Conservation (phyloP, 2,888 invertebrate genomes). For the Epinotia nisella region DNA sequence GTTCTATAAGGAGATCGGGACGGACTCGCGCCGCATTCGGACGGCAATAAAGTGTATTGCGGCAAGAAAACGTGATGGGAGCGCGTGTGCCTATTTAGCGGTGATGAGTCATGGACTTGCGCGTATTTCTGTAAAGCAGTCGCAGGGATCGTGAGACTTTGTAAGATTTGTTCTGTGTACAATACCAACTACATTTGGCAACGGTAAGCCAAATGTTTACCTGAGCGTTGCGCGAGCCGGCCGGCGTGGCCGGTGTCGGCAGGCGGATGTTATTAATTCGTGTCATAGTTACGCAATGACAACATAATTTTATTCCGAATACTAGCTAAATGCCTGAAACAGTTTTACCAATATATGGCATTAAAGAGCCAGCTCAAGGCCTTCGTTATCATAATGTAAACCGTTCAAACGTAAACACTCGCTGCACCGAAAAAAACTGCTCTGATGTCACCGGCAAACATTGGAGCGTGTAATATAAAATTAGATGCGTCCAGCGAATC, state of each 20-base stretch:
- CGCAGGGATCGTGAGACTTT: constrained; percentile 47
- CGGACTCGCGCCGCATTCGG: constrained; percentile 54
- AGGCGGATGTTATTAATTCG: constrained; percentile 48
- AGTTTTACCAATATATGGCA: constrained; percentile 27
- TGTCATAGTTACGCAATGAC: constrained; percentile 54
- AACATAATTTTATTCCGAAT: constrained; percentile 32
- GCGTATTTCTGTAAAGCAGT: constrained; percentile 58
- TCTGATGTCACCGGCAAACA: constrained; percentile 83
- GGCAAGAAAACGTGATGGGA: constrained; percentile 58
- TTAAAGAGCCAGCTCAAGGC: constrained; percentile 58
- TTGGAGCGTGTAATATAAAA: constrained; percentile 77
- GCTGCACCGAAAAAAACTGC: constrained; percentile 75
- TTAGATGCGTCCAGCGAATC: constrained; percentile 77
- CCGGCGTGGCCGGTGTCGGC: constrained; percentile 49
- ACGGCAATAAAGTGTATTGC: constrained; percentile 49
- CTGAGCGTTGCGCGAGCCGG: constrained; percentile 47
- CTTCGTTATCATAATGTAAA: constrained; percentile 61
- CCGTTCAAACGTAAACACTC: constrained; percentile 78
- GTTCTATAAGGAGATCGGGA: constrained; percentile 57
- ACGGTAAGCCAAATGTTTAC: constrained; percentile 58
- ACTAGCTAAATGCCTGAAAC: neutral
- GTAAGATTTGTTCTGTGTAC: constrained; percentile 49
- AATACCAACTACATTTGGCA: constrained; percentile 53
- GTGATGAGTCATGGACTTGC: constrained; percentile 60
- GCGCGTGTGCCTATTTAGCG: constrained; percentile 61